Base-by-base conservation (phyloP, 1,140 invertebrate genomes). In the Scylla paramamosain region DNA sequence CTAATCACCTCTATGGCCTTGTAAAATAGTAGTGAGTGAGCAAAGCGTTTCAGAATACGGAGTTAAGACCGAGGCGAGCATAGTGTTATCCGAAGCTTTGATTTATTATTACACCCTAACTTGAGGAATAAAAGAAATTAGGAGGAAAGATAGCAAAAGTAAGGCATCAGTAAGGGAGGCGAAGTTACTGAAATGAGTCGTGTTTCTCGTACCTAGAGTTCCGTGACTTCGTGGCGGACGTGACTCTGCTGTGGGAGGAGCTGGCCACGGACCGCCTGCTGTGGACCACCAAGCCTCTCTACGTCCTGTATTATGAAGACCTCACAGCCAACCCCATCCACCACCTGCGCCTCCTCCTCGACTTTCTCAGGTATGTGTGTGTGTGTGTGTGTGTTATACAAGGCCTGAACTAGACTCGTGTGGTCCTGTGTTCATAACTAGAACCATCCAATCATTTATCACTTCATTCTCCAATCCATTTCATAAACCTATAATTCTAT, bases 221-320 rank as follows among this genome's bases (percentile, higher is more conserved):
- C 29, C 67, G 59, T 31, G 88, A 84, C 2, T 91, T 91, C 77
- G 93, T 94, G 32, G 16, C n/a, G 28, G 88, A 91, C 32, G 59
- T 48, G 67, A 94, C 93, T 39, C 32, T 28, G 16, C 59, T 90
- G 77, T 94, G 93, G 93, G 88, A 91, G 67, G 93, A 91, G 67
- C 39, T 94, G 77, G 93, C 93, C 16, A 46, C 31, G 14, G 93
- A 94, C 39, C 93, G 93, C 4, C 67, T 94, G 31, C 32, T 94
- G 88, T 94, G 93, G 93, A 20, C 31, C 67, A 52, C 32, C 25
- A 45, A 77, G 8, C 93, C 93, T 6, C 89, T 94, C 7, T 59
- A 84, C 45, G 93, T 94, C n/a, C 6, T 94, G 25, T 88, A 94
- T 39, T 94, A 91, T 39, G 88, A 91, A 12, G 59, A 91, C 67